A percentile compares a stretch with the other conserved stretches of the same genome.
These are phyloP conservation scores for Montipora foliosa DNA, from an alignment of 64 coral and sea anemone genomes.

Conservation along the genomic window DNA sequence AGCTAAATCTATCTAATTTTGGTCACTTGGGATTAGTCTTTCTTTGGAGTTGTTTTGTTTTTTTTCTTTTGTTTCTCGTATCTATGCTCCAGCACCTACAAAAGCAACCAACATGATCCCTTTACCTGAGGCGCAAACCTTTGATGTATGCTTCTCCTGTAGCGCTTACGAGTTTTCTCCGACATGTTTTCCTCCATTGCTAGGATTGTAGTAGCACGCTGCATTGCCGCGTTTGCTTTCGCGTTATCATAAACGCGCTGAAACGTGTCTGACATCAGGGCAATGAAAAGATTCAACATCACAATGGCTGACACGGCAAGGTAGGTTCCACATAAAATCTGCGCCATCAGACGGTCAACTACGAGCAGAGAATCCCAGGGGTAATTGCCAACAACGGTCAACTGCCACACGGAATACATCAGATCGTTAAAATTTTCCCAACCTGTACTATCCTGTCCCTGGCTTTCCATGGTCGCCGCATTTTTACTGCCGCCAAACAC, in stretches of 20 bases:
- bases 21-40: no score
- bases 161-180: constrained; percentile 46
- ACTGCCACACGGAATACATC: constrained; percentile 98
- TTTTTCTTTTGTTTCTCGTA: no score
- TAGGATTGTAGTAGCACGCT: constrained; percentile 83
- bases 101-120: not conserved
- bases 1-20: no score
- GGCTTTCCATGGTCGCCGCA: constrained; percentile 65
- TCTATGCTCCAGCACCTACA: no score
- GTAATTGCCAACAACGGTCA: constrained; percentile 94
- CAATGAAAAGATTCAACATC: constrained; percentile 97
- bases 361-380: constrained; percentile 91
- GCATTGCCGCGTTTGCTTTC: constrained; percentile 95
- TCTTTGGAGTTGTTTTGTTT: no score
- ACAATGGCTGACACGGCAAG: constrained; percentile 92
- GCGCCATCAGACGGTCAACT: constrained; percentile 91
- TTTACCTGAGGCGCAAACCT: constrained; percentile 85
- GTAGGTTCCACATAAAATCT: constrained; percentile 93
- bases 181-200: constrained; percentile 88
- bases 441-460: constrained; percentile 65
- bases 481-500: constrained; percentile 88
- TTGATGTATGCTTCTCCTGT: constrained; percentile 66
- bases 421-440: constrained; percentile 95
- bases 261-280: constrained; percentile 99
- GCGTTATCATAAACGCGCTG: constrained; percentile 99